A percentile compares a stretch with the other conserved stretches of the same genome.
phyloP scores from a whole-genome alignment of 1,140 invertebrate species.

The Tenebrio molitor region DNA sequence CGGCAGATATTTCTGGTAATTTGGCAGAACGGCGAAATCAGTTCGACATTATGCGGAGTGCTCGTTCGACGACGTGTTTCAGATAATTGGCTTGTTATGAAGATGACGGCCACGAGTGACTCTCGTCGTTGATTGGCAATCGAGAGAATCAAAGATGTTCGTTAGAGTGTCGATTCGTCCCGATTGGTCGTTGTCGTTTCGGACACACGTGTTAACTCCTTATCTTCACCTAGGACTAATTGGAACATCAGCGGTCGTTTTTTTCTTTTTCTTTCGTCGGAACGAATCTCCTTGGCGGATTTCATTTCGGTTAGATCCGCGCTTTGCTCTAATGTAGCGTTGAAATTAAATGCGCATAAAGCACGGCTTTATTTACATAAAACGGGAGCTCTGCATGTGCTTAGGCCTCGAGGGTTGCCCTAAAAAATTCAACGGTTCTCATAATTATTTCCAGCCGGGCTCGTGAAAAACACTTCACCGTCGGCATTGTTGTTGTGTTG shows the following conservation, averaged over 20 bases:
- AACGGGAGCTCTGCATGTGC: not conserved
- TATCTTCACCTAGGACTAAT: not conserved
- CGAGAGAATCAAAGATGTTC: conserved; percentile 16
- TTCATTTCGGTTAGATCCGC: not conserved
- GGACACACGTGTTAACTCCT: not conserved
- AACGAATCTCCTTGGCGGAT: too few species aligned
- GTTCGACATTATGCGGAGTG: conserved; percentile 27
- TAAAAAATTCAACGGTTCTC: too few species aligned
- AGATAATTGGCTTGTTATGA: conserved; percentile 38
- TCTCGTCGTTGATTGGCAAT: conserved; percentile 20
- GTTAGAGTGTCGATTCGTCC: not conserved
- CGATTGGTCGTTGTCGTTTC: conserved; percentile 6
- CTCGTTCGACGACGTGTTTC: conserved; percentile 14
- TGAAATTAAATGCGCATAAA: conserved; percentile 8
- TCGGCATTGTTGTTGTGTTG: not conserved
- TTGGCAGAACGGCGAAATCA: conserved; percentile 8
- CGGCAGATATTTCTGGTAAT: conserved; percentile 31
- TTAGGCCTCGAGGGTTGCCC: too few species aligned
- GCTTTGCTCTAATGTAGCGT: not conserved
- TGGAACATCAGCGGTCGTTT: not conserved
- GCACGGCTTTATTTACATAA: not conserved
- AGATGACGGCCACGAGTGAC: not conserved
- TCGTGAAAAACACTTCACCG: too few species aligned
- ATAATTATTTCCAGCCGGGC: too few species aligned
- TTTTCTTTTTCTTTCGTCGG: too few species aligned